phyloP scores from a whole-genome alignment of 2,797 vertebrate species.

The Taeniopygia guttata region DNA sequence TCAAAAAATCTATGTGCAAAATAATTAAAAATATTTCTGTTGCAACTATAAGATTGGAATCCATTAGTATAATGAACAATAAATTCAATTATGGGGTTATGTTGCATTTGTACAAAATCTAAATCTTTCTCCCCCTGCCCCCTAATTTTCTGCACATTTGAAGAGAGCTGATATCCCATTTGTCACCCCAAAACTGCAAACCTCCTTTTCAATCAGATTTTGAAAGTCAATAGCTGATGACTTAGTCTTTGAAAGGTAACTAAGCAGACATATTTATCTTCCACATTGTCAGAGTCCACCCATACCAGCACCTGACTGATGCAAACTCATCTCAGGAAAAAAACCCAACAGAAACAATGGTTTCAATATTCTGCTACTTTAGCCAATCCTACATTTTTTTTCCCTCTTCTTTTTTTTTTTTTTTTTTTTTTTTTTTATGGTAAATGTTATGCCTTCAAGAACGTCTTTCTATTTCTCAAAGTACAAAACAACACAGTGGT shows the following conservation, averaged over 20 bases:
- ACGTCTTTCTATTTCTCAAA: not conserved
- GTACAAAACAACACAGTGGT: not conserved
- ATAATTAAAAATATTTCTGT: not conserved
- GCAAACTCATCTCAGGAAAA: not conserved
- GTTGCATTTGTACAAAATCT: not conserved
- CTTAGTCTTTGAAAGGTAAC: not conserved
- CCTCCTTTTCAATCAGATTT: not conserved
- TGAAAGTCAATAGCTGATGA: not conserved
- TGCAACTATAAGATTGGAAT: not conserved
- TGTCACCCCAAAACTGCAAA: not conserved
- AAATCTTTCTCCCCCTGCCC: not conserved
- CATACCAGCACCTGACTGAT: not conserved
- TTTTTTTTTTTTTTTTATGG: not conserved
- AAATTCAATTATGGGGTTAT: not conserved
- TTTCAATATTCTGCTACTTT: not conserved
- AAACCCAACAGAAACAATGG: fast-evolving
- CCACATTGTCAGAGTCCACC: not conserved
- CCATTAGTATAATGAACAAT: not conserved
- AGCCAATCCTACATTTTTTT: fast-evolving
- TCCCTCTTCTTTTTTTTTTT: too few species aligned
- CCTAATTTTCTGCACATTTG: not conserved
- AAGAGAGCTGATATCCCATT: not conserved
- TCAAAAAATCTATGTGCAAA: not conserved
- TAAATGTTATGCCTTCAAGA: not conserved
- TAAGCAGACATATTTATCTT: not conserved